These are phyloP conservation scores for Yasuhikotakia modesta DNA, from an alignment of 2,797 vertebrate species.

Conservation along the genomic window DNA sequence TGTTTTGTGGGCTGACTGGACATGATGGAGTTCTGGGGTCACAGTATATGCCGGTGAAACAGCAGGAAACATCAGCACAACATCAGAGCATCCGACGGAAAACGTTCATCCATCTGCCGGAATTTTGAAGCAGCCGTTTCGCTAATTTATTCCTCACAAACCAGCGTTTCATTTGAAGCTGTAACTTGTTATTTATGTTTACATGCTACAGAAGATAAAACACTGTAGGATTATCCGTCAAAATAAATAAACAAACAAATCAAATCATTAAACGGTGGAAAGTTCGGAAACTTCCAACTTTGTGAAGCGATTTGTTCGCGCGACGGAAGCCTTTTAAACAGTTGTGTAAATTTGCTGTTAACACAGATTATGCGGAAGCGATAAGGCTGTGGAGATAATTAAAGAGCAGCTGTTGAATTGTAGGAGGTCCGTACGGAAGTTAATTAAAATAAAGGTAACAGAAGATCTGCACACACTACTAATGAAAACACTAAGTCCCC, in stretches of 20 bases:
- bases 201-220: background rate
- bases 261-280: background rate
- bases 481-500: slow-evolving; percentile 41
- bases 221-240: background rate
- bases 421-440: slow-evolving; percentile 52
- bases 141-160: background rate
- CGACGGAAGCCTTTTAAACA: slow-evolving; percentile 45
- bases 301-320: slow-evolving; percentile 42
- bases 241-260: slow-evolving; percentile 40
- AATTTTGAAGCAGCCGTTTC: too few species aligned
- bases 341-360: slow-evolving; percentile 53
- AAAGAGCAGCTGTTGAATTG: slow-evolving; percentile 58
- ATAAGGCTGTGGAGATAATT: slow-evolving; percentile 62
- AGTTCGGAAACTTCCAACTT: slow-evolving; percentile 25
- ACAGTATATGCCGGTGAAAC: background rate
- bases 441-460: slow-evolving; percentile 62
- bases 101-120: background rate
- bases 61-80: too few species aligned
- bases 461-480: slow-evolving; percentile 6
- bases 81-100: background rate
- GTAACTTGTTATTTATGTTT: background rate
- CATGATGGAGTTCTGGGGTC: background rate
- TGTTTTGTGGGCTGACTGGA: background rate
- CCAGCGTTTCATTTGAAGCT: background rate
- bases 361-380: slow-evolving; percentile 46